phyloP scores from a whole-genome alignment of 2,113 vertebrate genomes.

The Dromiciops gliroides region DNA sequence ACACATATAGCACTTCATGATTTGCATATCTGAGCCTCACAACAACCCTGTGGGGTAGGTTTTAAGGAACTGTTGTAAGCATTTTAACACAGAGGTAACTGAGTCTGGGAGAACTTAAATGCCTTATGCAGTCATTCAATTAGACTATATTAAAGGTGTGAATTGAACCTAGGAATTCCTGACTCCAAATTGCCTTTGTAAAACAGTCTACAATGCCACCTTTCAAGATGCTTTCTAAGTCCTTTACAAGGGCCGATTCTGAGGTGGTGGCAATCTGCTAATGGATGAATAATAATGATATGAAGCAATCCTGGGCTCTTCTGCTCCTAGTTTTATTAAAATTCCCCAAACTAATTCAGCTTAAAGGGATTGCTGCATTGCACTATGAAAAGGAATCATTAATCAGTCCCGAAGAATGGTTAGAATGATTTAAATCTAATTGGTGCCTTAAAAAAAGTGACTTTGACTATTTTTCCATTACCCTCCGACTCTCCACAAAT shows the following conservation, averaged over 20 bases:
- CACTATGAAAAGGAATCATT: constrained; percentile 5
- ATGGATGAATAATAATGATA: constrained; percentile 3
- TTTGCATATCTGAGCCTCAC: background rate
- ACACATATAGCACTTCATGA: background rate
- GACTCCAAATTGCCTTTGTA: background rate
- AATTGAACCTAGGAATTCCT: background rate
- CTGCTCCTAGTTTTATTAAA: background rate
- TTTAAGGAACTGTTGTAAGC: background rate
- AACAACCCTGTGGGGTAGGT: background rate
- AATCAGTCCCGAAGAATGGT: background rate
- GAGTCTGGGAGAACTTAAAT: background rate
- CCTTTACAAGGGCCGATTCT: background rate
- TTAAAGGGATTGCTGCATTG: background rate
- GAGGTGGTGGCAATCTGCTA: background rate
- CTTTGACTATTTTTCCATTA: background rate
- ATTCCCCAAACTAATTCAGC: background rate
- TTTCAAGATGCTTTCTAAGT: background rate
- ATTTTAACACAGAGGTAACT: background rate
- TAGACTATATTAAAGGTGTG: background rate
- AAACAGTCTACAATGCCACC: background rate
- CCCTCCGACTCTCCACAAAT: background rate
- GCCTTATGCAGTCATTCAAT: background rate
- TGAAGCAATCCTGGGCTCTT: background rate
- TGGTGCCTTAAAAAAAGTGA: background rate
- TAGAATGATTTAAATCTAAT: constrained; percentile 13